Conservation (phyloP, 2,797 vertebrate species). For the Enteromius radiatus region DNA sequence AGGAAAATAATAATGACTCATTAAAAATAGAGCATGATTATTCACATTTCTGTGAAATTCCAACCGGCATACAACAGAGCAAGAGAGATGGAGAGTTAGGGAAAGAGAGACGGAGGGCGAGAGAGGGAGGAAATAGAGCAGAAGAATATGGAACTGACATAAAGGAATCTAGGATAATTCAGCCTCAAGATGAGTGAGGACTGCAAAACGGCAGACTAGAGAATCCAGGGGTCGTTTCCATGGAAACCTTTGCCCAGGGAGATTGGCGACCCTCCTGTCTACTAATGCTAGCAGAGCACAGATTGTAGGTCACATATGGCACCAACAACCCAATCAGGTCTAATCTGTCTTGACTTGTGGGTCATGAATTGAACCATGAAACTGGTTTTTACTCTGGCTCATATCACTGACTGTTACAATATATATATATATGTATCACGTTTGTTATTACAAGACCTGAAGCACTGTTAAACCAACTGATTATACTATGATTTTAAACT, state of each 20-base stretch:
- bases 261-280: conserved; percentile 65
- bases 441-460: conserved; percentile 6
- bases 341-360: conserved; percentile 74
- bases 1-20: conserved; percentile 40
- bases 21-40: conserved; percentile 47
- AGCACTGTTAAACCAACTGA: conserved; percentile 17
- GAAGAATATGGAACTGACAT: conserved; percentile 80
- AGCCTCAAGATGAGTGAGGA: conserved; percentile 73
- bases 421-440: not conserved
- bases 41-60: conserved; percentile 23
- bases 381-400: conserved; percentile 62
- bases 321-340: conserved; percentile 66
- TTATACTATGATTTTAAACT: not conserved
- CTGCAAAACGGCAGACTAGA: conserved; percentile 78
- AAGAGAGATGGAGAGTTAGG: conserved; percentile 8
- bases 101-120: conserved; percentile 28
- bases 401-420: conserved; percentile 54
- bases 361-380: conserved; percentile 72
- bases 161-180: conserved; percentile 77
- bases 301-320: conserved; percentile 81
- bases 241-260: conserved; percentile 81
- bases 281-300: conserved; percentile 66
- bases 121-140: conserved; percentile 79
- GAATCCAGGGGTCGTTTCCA: conserved; percentile 79
- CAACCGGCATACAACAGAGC: conserved; percentile 30